A percentile compares a stretch with the other conserved stretches of the same genome.
Evolutionary conservation across 2,888 invertebrate genomes (phyloP).

Genomic region (Digitonthophagus gazella): DNA sequence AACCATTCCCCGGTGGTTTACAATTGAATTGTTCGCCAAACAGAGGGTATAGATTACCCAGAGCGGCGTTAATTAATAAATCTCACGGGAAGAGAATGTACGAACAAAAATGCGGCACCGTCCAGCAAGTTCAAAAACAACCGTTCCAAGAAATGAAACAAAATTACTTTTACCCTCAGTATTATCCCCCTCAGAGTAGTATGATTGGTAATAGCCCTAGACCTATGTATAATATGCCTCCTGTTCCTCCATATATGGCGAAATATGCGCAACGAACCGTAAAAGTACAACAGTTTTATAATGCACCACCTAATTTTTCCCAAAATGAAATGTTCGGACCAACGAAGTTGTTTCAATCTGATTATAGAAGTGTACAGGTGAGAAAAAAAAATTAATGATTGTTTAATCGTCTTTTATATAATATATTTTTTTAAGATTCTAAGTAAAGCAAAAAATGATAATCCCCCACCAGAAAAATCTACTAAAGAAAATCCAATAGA

Average conservation of each 20-base stretch:
- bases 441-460: neutral
- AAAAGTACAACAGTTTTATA: neutral
- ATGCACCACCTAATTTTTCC: neutral
- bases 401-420: neutral
- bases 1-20: slow-evolving; percentile 67
- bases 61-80: slow-evolving; percentile 60
- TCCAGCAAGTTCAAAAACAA: neutral
- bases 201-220: no score
- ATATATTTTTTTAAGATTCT: neutral
- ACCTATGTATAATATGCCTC: neutral
- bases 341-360: neutral
- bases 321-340: neutral
- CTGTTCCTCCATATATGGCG: neutral
- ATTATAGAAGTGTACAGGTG: neutral
- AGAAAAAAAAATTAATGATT: neutral
- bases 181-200: neutral
- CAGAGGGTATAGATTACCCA: slow-evolving; percentile 56
- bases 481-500: neutral
- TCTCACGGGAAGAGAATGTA: slow-evolving; percentile 54
- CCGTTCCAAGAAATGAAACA: neutral
- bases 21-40: slow-evolving; percentile 52
- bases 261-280: neutral
- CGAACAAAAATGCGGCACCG: slow-evolving; percentile 22
- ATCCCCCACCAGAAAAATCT: neutral
- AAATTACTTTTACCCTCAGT: slow-evolving; percentile 8